Evolutionary conservation across 2,797 vertebrate genomes (phyloP).

Genomic region (Brotula barbata): DNA sequence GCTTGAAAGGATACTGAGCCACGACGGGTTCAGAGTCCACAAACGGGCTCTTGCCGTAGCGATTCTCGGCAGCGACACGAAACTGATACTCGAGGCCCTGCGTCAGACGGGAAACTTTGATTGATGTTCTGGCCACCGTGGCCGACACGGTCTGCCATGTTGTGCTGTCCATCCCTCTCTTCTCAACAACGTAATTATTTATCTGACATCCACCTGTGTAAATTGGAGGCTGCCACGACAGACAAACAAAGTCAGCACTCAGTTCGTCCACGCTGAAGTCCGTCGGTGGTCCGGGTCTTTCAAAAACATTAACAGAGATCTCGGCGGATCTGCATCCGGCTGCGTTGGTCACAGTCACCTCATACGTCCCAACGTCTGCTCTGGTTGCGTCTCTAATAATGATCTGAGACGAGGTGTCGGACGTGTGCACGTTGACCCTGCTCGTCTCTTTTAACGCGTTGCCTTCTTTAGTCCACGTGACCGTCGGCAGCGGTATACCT

Average conservation of each 20-base stretch:
- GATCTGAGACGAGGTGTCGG: slow-evolving; percentile 85
- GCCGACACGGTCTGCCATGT: slow-evolving; percentile 91
- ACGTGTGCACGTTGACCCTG: slow-evolving; percentile 87
- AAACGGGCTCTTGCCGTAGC: slow-evolving; percentile 91
- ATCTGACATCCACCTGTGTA: slow-evolving; percentile 96
- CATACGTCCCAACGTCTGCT: slow-evolving; percentile 90
- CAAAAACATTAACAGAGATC: slow-evolving; percentile 89
- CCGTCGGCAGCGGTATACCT: slow-evolving; percentile 85
- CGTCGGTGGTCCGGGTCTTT: slow-evolving; percentile 90
- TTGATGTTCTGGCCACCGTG: slow-evolving; percentile 92
- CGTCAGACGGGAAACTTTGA: slow-evolving; percentile 88
- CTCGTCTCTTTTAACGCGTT: slow-evolving; percentile 90
- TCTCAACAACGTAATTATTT: slow-evolving; percentile 95
- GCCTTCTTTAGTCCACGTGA: slow-evolving; percentile 91
- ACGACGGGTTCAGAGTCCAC: slow-evolving; percentile 84
- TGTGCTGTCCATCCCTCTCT: slow-evolving; percentile 91
- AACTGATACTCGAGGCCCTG: slow-evolving; percentile 96
- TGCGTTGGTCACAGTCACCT: slow-evolving; percentile 85
- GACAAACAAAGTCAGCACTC: slow-evolving; percentile 88
- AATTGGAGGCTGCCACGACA: slow-evolving; percentile 91
- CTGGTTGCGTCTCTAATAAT: slow-evolving; percentile 88
- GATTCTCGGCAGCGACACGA: slow-evolving; percentile 94
- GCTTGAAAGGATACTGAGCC: slow-evolving; percentile 94
- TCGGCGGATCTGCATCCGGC: slow-evolving; percentile 82
- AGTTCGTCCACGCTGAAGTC: slow-evolving; percentile 88